Percentiles rank a stretch among this genome's conserved stretches.
Evolutionary conservation across 2,797 vertebrate genomes (phyloP).

Genomic region (Mallotus villosus): DNA sequence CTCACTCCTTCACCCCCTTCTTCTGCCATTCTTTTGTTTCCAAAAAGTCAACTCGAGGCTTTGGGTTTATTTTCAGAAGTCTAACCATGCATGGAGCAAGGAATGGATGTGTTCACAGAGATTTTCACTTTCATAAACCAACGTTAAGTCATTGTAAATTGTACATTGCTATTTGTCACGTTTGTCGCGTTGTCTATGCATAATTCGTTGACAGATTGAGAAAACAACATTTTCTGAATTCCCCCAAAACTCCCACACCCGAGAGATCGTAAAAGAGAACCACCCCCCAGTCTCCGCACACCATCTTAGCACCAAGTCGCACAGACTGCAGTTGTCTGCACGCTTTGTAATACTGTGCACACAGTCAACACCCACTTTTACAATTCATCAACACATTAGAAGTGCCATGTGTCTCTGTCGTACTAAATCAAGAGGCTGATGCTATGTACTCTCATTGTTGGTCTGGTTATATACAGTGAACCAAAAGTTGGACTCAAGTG

Average conservation of each 20-base stretch:
- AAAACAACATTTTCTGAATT: conserved; percentile 80
- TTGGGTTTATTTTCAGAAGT: conserved; percentile 11
- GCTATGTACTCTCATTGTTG: neutral
- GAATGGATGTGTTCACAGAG: neutral
- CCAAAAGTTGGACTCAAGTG: neutral
- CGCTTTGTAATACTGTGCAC: conserved; percentile 53
- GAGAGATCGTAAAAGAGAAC: conserved; percentile 37
- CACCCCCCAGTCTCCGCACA: conserved; percentile 26
- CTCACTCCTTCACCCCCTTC: conserved; percentile 31
- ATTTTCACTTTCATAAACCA: neutral
- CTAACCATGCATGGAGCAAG: neutral
- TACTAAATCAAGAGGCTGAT: conserved; percentile 14
- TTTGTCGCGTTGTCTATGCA: conserved; percentile 36
- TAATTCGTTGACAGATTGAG: conserved; percentile 41
- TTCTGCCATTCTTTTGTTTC: conserved; percentile 74
- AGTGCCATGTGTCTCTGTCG: conserved; percentile 42
- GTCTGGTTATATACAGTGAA: neutral
- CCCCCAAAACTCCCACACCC: conserved; percentile 78
- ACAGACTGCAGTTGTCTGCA: conserved; percentile 33
- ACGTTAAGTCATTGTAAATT: neutral
- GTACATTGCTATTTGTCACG: conserved; percentile 12
- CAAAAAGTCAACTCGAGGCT: conserved; percentile 29
- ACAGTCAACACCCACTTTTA: conserved; percentile 61
- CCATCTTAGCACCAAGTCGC: neutral
- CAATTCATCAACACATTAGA: conserved; percentile 30